Conservation (phyloP, 2,888 invertebrate species). For the Noctua pronuba region DNA sequence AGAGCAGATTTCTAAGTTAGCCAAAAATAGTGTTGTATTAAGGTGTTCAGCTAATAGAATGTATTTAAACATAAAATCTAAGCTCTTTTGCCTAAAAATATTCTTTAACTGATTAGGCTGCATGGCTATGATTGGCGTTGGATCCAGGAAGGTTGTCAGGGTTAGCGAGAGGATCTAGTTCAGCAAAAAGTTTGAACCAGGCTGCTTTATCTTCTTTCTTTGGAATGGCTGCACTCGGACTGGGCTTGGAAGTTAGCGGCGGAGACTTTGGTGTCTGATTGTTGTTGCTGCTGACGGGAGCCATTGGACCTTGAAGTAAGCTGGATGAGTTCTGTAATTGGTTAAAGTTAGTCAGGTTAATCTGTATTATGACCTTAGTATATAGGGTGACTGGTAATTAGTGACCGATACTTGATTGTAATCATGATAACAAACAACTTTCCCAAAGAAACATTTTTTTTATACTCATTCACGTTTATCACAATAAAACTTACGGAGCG, state of each 20-base stretch:
- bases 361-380: background rate
- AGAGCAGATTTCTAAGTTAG: background rate
- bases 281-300: conserved; percentile 69
- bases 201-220: conserved; percentile 90
- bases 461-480: too few species aligned
- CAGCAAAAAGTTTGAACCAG: conserved; percentile 98
- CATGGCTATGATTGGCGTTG: conserved; percentile 87
- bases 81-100: conserved; percentile 24
- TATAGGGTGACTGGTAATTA: too few species aligned
- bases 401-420: too few species aligned
- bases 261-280: conserved; percentile 65
- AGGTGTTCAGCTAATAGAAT: conserved; percentile 16
- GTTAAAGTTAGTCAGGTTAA: background rate
- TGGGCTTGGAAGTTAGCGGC: conserved; percentile 67
- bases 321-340: conserved; percentile 77
- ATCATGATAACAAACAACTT: too few species aligned
- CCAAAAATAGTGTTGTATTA: conserved; percentile 11
- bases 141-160: conserved; percentile 91
- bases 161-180: conserved; percentile 97
- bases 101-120: conserved; percentile 78
- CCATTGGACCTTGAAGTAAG: conserved; percentile 74
- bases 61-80: conserved; percentile 33
- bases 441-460: too few species aligned
- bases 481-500: too few species aligned
- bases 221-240: conserved; percentile 72